Base-by-base conservation (phyloP, 2,797 vertebrate genomes). In the Argentina silus region DNA sequence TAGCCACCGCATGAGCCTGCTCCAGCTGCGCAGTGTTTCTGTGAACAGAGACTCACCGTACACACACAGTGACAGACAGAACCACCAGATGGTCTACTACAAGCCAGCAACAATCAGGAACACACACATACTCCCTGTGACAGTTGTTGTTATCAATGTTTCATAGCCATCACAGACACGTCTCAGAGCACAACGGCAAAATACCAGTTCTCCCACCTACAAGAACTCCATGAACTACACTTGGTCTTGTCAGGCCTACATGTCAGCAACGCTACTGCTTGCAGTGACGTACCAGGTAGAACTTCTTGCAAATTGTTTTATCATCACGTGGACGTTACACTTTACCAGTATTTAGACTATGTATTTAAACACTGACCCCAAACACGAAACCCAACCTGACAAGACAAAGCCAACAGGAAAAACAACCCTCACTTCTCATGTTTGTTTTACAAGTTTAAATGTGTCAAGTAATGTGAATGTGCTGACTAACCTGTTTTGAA, bases 1-100 rank as follows among this genome's bases (percentile, higher is more conserved):
- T 55, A 75, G 53, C 36, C 23, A 70, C 72, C 72, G 78, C 56
- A 74, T 53, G 10, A 78, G 69, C 57, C 51, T 69, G 60, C 48
- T 75, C 81, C 78, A 85, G 74, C 78, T 88, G 83, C 56, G 7
- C 12, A 70, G 36, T 60, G 36, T 53, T 62, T 59, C 11, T 14
- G 47, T 19, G 51, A 76, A 60, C 65, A 51, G 62, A 63, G 66
- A 68, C 47, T 61, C 47, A 50, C 66, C 50, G 60, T n/a, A 66
- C 70, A 45, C 67, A 60, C 7, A 45, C 36, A 51, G 47, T 63
- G 19, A 69, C 76, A 76, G 51, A 78, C 77, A 65, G 36, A 21
- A 70, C 14, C 17, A 47, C 69, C 81, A 83, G 73, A 77, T 75
- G 73, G 74, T 77, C 55, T 23, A 71, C 62, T 78, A 76, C 65